A percentile compares a stretch with the other conserved stretches of the same genome.
phyloP scores from a whole-genome alignment of 2,113 vertebrate species.

The Cyanoliseus patagonus region DNA sequence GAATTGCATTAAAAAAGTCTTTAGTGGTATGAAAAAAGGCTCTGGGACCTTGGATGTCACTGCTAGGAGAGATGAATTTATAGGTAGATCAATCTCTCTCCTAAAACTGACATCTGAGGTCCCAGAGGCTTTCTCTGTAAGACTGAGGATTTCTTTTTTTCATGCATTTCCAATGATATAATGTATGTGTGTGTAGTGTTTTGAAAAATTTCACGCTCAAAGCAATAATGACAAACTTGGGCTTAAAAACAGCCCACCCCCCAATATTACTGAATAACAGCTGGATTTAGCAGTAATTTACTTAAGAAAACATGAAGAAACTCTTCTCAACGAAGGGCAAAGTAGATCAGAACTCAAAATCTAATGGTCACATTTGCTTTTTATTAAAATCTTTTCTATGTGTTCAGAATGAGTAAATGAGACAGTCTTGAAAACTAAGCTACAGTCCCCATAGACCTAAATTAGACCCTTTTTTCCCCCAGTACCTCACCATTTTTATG shows the following conservation, averaged over 20 bases:
- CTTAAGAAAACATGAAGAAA: neutral
- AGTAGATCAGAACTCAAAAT: neutral
- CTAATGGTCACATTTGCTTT: neutral
- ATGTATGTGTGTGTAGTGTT: neutral
- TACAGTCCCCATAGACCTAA: neutral
- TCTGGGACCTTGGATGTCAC: constrained; percentile 65
- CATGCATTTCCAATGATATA: constrained; percentile 20
- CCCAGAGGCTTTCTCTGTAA: constrained; percentile 32
- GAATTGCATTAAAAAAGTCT: constrained; percentile 61
- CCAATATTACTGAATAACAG: neutral
- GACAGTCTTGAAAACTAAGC: neutral
- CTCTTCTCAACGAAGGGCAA: neutral
- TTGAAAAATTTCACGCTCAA: neutral
- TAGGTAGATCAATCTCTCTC: constrained; percentile 68
- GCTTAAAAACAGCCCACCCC: neutral
- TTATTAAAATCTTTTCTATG: neutral
- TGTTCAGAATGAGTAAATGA: neutral
- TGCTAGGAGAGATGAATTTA: constrained; percentile 70
- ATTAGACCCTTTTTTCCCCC: neutral
- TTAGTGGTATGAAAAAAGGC: constrained; percentile 53
- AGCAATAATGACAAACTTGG: neutral
- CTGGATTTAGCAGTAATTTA: neutral
- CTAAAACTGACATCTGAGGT: constrained; percentile 64
- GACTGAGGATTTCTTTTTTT: neutral
- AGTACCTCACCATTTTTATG: neutral